Conservation (phyloP, 1,140 invertebrate species). For the Drosophila insularis region DNA sequence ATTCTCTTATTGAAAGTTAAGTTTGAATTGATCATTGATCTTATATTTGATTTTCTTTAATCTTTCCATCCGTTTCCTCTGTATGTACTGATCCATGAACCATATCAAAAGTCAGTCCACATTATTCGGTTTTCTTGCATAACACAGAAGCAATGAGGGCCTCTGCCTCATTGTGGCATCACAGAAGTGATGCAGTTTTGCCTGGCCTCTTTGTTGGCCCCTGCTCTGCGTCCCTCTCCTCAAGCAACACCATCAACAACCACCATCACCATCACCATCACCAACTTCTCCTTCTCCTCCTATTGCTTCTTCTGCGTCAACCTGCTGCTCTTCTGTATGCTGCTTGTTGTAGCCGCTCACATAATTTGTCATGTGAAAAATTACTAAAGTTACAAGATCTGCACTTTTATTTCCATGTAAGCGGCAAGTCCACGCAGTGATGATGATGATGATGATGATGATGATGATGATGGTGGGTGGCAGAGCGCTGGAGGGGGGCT, state of each 20-base stretch:
- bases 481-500: conserved; percentile 23
- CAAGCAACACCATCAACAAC: too few species aligned
- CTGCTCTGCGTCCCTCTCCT: not conserved
- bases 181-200: not conserved
- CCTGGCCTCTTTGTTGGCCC: conserved; percentile 6
- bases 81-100: not conserved
- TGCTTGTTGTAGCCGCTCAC: conserved; percentile 63
- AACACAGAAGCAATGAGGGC: not conserved
- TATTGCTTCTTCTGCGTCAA: not conserved
- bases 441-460: conserved; percentile 38
- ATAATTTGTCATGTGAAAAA: conserved; percentile 82
- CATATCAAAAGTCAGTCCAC: conserved; percentile 1
- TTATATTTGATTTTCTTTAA: not conserved
- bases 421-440: conserved; percentile 70
- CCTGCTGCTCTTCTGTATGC: conserved; percentile 21
- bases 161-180: not conserved
- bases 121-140: conserved; percentile 3
- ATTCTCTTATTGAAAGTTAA: not conserved
- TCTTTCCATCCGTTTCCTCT: not conserved
- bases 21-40: not conserved
- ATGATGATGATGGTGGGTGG: not conserved
- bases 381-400: conserved; percentile 82
- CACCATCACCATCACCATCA: not conserved
- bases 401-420: conserved; percentile 79
- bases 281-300: not conserved